Evolutionary conservation across 2,113 vertebrate genomes (phyloP).

Genomic region (Carassius gibelio): DNA sequence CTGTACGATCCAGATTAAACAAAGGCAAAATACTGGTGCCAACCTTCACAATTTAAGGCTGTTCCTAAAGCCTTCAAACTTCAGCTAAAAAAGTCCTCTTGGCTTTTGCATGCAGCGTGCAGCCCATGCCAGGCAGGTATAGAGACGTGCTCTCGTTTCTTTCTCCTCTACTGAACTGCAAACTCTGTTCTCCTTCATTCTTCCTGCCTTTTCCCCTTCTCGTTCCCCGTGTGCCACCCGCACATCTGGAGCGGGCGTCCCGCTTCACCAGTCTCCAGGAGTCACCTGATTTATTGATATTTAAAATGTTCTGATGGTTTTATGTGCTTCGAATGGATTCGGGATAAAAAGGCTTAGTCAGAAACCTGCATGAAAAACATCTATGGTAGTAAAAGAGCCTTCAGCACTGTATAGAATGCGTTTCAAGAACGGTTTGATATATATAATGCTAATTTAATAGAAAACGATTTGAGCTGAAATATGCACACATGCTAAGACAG

Average conservation of each 20-base stretch:
- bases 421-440: constrained; percentile 55
- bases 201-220: constrained; percentile 37
- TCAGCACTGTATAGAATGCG: constrained; percentile 62
- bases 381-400: constrained; percentile 65
- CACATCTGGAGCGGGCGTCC: constrained; percentile 85
- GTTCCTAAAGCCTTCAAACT: constrained; percentile 40
- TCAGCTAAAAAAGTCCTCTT: constrained; percentile 6
- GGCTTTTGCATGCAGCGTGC: constrained; percentile 47
- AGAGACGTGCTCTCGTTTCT: constrained; percentile 77
- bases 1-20: neutral
- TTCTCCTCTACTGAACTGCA: constrained; percentile 79
- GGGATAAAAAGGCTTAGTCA: constrained; percentile 77
- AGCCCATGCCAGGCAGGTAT: constrained; percentile 84
- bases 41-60: constrained; percentile 19
- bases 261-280: constrained; percentile 82
- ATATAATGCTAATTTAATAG: constrained; percentile 28
- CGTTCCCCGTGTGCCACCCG: constrained; percentile 70
- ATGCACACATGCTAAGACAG: constrained; percentile 36
- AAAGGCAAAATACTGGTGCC: constrained; percentile 9
- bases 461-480: constrained; percentile 14
- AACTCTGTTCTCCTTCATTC: constrained; percentile 74
- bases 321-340: constrained; percentile 75
- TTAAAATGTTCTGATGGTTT: constrained; percentile 83
- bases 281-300: constrained; percentile 88
- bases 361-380: constrained; percentile 63